These are phyloP conservation scores for Pardosa pseudoannulata DNA, from an alignment of 2,888 invertebrate genomes.

Conservation along the genomic window DNA sequence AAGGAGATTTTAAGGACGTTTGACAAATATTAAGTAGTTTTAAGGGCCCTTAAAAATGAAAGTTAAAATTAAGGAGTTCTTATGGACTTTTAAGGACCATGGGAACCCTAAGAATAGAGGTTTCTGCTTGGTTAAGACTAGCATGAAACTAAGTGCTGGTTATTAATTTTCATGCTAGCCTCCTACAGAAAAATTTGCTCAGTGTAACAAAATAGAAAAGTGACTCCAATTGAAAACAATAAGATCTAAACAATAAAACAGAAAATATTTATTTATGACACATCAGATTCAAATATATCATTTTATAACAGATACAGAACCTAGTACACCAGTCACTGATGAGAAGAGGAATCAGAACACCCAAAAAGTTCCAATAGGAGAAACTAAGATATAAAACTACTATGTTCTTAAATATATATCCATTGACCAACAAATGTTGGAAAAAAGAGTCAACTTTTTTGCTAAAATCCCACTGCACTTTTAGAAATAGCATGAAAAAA, in stretches of 20 bases:
- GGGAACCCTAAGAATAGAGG: no score
- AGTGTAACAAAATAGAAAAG: no score
- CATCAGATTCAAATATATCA: background rate
- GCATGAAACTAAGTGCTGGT: no score
- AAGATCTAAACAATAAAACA: slow-evolving; percentile 3
- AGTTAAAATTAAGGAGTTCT: no score
- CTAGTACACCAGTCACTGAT: background rate
- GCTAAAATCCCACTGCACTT: background rate
- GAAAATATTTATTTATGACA: slow-evolving; percentile 17
- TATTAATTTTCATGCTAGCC: no score
- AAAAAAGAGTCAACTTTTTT: background rate
- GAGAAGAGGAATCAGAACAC: background rate
- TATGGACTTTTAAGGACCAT: no score
- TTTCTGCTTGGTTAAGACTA: no score
- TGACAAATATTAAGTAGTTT: no score
- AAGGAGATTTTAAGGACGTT: no score
- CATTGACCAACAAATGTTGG: background rate
- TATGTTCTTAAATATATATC: background rate
- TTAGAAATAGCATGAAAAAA: background rate
- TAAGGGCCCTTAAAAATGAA: no score
- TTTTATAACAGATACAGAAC: background rate
- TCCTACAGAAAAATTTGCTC: no score
- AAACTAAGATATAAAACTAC: background rate
- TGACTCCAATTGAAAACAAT: background rate
- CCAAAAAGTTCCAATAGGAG: background rate